Evolutionary conservation across 92 coral and sea anemone species (phyloP).

Genomic region (Porites cylindrica): DNA sequence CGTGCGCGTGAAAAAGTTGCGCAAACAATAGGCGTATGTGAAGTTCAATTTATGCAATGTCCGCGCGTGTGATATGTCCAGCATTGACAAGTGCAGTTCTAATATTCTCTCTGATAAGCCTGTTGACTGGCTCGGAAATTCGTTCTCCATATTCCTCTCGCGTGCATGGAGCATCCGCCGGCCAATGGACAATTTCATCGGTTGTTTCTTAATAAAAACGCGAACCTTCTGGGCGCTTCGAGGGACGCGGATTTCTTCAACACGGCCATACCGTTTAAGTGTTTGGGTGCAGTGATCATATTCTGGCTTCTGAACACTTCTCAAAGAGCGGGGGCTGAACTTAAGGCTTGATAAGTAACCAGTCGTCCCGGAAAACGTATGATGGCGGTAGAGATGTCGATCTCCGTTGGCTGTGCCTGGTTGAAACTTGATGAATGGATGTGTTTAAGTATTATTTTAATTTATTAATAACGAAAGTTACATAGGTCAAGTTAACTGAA

Average conservation of each 20-base stretch:
- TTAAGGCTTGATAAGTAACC: too few relatives aligned
- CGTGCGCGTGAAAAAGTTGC: neutral
- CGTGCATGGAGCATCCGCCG: neutral
- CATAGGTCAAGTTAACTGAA: too few relatives aligned
- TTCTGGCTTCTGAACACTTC: too few relatives aligned
- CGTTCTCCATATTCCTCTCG: neutral
- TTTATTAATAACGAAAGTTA: too few relatives aligned
- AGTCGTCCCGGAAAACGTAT: too few relatives aligned
- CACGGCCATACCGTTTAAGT: neutral
- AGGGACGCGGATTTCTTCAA: neutral
- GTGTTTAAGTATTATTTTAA: too few relatives aligned
- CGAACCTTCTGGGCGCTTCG: neutral
- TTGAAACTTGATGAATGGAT: too few relatives aligned
- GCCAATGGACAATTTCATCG: constrained; percentile 1
- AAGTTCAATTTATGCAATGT: neutral
- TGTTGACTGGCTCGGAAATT: neutral
- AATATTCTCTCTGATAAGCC: neutral
- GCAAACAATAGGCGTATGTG: too few relatives aligned
- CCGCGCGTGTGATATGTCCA: neutral
- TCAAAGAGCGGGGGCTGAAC: too few relatives aligned
- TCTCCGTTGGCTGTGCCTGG: neutral
- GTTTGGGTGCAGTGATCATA: neutral
- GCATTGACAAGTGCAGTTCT: neutral
- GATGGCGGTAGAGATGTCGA: neutral
- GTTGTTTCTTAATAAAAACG: neutral